Evolutionary conservation across 2,888 invertebrate species (phyloP), one percentile per base, ranked within the genome.

Genomic region (Drosophila eohydei): DNA sequence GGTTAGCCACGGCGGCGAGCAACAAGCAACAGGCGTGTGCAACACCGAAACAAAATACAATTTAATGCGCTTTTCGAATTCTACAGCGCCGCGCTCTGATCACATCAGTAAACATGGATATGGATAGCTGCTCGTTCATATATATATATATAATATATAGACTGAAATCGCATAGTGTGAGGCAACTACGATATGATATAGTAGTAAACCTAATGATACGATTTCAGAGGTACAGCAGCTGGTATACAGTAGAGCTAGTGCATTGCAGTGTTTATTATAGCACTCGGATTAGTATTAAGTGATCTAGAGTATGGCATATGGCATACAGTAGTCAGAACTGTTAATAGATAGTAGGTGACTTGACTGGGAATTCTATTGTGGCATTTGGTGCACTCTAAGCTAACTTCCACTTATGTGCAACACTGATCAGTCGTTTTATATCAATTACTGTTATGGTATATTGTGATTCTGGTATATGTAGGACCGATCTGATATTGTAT

Each of bases 11-110:
- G 55, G 57, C 26, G 34, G 40, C 54, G 1, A n/a, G 40, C 51
- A n/a, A 34, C 51, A 34, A 40, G 59, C 56, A 55, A 50, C 40
- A 76, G 60, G 61, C 66, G 82, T 82, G 82, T 66, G 82, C 88
- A 81, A 79, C 69, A 79, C 80, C 83, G 83, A 87, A 88, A 87
- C 83, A 77, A 81, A 87, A 78, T 62, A 70, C 73, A 77, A 84
- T 84, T 81, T 82, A 72, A 72, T 83, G 78, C 81, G 87, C 78
- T 81, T 81, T 78, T 83, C 69, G 60, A 81, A 80, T 78, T 75
- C 83, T 82, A 74, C 70, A 51, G 46, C 58, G 61, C 56, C 58
- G 51, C 58, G 55, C 59, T 59, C 48, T 60, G 74, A 79, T 68
- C 83, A 80, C 66, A 70, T 67, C 84, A 38, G 52, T 52, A 52